A percentile compares a stretch with the other conserved stretches of the same genome.
These are phyloP conservation scores for Anticlea derivata DNA, from an alignment of 2,888 invertebrate genomes.

Conservation along the genomic window DNA sequence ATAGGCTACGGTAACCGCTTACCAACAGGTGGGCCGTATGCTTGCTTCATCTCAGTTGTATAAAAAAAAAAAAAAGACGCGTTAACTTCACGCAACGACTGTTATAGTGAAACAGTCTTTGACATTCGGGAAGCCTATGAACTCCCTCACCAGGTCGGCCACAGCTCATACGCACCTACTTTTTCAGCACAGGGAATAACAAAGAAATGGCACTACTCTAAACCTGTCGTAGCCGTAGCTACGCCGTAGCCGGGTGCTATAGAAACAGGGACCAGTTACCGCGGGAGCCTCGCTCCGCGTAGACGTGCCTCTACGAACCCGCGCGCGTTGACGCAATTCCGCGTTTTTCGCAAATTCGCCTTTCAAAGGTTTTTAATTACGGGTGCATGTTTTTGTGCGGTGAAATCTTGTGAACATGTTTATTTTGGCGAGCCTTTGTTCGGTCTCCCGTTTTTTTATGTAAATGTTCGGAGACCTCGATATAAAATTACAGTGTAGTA, in stretches of 20 bases:
- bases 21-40: too few relatives aligned
- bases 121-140: not conserved
- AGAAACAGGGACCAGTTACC: slow-evolving; percentile 72
- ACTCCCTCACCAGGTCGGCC: too few relatives aligned
- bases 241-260: slow-evolving; percentile 74
- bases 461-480: not conserved
- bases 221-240: slow-evolving; percentile 53
- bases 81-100: too few relatives aligned
- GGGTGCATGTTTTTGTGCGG: slow-evolving; percentile 50
- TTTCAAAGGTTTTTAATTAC: slow-evolving; percentile 64
- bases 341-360: slow-evolving; percentile 40
- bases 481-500: slow-evolving; percentile 14
- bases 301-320: slow-evolving; percentile 62
- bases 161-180: too few relatives aligned
- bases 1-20: too few relatives aligned
- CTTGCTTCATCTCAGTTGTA: too few relatives aligned
- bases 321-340: slow-evolving; percentile 27
- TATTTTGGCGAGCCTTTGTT: slow-evolving; percentile 42
- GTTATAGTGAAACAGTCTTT: too few relatives aligned
- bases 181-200: not conserved
- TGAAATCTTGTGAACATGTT: slow-evolving; percentile 43
- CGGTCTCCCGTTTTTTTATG: slow-evolving; percentile 14
- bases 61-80: too few relatives aligned
- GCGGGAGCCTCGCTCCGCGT: slow-evolving; percentile 64
- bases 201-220: slow-evolving; percentile 4